Evolutionary conservation across 2,113 vertebrate genomes (phyloP).

Genomic region (Platichthys flesus): DNA sequence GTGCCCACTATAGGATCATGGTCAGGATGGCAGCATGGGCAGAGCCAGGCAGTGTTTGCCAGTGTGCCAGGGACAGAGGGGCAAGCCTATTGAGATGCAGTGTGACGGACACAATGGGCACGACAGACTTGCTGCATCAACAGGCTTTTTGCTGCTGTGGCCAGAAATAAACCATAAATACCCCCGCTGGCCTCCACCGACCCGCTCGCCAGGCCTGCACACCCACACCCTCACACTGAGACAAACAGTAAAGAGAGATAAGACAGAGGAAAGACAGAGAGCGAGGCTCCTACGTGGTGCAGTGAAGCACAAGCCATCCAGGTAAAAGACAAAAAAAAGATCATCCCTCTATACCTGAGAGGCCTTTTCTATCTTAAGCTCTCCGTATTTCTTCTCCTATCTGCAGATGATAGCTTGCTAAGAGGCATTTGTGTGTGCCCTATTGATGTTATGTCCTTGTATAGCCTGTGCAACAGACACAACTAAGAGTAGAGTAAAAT

Average conservation of each 20-base stretch:
- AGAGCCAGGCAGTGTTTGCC: constrained; percentile 68
- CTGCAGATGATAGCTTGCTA: neutral
- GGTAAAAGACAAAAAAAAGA: constrained; percentile 55
- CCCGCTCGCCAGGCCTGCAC: constrained; percentile 71
- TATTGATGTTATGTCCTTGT: neutral
- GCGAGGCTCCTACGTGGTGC: constrained; percentile 62
- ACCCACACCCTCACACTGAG: constrained; percentile 64
- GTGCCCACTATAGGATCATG: constrained; percentile 68
- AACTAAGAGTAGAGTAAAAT: neutral
- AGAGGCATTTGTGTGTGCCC: neutral
- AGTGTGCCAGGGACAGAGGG: constrained; percentile 72
- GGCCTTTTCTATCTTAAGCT: neutral
- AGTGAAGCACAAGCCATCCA: constrained; percentile 73
- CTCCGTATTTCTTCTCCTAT: constrained; percentile 7
- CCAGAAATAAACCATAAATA: constrained; percentile 89
- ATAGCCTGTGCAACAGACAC: neutral
- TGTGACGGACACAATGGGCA: constrained; percentile 82
- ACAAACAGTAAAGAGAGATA: constrained; percentile 56
- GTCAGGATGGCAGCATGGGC: constrained; percentile 65
- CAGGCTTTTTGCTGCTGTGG: constrained; percentile 88
- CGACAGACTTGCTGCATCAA: constrained; percentile 90
- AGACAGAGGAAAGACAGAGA: constrained; percentile 56
- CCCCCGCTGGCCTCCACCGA: constrained; percentile 66
- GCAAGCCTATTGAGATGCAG: constrained; percentile 84
- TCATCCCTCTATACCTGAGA: constrained; percentile 6